Evolutionary conservation across 1,140 invertebrate genomes (phyloP).

Genomic region (Plectus sambesii): DNA sequence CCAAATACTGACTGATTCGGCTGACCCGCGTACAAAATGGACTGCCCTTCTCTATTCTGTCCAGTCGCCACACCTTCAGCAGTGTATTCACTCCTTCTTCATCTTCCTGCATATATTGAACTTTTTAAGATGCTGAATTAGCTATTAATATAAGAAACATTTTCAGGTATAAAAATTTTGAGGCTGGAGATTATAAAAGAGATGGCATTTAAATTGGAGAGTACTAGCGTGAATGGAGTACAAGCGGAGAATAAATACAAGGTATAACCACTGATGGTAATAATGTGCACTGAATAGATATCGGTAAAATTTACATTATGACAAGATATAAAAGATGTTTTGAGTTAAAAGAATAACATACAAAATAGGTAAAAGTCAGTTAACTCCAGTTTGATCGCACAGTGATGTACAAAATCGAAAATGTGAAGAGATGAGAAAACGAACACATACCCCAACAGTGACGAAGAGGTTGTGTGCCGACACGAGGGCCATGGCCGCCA

Average conservation of each 20-base stretch:
- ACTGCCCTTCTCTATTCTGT: slow-evolving; percentile 18
- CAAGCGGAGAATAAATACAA: too few relatives aligned
- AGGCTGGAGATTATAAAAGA: too few relatives aligned
- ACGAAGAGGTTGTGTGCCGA: slow-evolving; percentile 19
- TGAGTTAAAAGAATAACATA: neutral
- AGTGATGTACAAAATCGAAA: too few relatives aligned
- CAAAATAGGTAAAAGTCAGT: neutral
- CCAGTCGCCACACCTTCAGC: slow-evolving; percentile 33
- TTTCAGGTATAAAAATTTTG: too few relatives aligned
- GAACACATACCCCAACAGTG: slow-evolving; percentile 33
- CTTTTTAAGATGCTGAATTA: too few relatives aligned
- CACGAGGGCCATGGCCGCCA: slow-evolving; percentile 22
- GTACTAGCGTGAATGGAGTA: too few relatives aligned
- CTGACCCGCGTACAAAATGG: slow-evolving; percentile 19
- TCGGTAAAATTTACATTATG: slow-evolving; percentile 4
- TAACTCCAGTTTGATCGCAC: too few relatives aligned
- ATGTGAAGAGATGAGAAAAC: too few relatives aligned
- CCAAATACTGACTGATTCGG: slow-evolving; percentile 7
- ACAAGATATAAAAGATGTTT: slow-evolving; percentile 7
- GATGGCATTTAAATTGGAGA: too few relatives aligned
- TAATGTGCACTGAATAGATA: too few relatives aligned
- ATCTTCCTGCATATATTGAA: slow-evolving; percentile 30
- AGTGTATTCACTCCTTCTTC: slow-evolving; percentile 22
- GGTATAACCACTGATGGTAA: too few relatives aligned
- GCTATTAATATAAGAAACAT: too few relatives aligned